Evolutionary conservation across 2,113 vertebrate species (phyloP), one percentile per base, ranked within the genome.

Genomic region (Todiramphus saurophagus): DNA sequence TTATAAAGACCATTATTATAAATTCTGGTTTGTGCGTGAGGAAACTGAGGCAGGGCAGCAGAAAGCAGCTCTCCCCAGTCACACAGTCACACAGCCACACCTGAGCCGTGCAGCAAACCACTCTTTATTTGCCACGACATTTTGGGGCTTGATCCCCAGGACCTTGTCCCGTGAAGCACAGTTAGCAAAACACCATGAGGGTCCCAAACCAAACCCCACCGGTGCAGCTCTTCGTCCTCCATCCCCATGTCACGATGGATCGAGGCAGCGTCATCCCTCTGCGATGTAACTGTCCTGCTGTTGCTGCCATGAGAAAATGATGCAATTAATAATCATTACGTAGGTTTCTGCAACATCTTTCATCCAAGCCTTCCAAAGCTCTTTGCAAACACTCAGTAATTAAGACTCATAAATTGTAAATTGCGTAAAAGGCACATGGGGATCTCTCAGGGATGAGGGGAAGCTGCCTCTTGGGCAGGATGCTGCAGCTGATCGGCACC

Each of bases 361-460:
- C 79, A 78, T 19, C 76, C 21, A 0, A 68, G 60, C 7, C 8
- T 81, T 89, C 56, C 72, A 59, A 67, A 94, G 81, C 74, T 78
- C 91, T 88, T 90, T 37, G 56, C 59, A 43, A 90, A 79, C 63
- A n/a, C 46, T 37, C 41, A 0, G 16, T 88, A 96, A 96, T 97
- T 94, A 95, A 94, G 82, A 31, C 67, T 80, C 70, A 33, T 94
- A 62, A 95, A 84, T 67, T 74, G 78, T 59, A 70, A 85, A 72
- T 58, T 11, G 67, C 41, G 16, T 80, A 80, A 85, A 33, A 80
- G 78, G 63, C 68, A 8, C 3, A 3, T 11, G 33, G 89, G 95
- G 90, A 90, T 59, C 44, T 83, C 73, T 17, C 66, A 58, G 78
- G 70, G 59, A 50, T 73, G 75, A 51, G 72, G 37, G 9, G 76